Evolutionary conservation across 2,113 vertebrate genomes (phyloP), one percentile per base, ranked within the genome.

Genomic region (Phasianus colchicus): DNA sequence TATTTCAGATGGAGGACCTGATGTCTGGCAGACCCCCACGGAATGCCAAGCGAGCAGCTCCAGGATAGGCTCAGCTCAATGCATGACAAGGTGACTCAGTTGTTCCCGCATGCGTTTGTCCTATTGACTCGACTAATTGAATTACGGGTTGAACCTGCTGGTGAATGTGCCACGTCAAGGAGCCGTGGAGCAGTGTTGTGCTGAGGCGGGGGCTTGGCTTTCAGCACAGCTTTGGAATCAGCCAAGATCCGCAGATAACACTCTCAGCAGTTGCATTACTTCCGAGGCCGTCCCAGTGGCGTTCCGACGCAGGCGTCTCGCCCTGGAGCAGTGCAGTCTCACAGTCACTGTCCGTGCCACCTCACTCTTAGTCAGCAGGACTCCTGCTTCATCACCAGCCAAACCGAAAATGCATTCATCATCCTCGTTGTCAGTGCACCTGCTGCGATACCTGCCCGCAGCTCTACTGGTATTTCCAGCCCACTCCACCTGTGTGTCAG

Each of bases 381-480:
- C 38, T 88, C 22, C 3, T 36, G 61, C 65, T 92, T 90, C 72
- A 61, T 83, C 88, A 65, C 52, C 30, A 57, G 67, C 65, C 76
- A 72, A 89, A 81, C 85, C 67, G 60, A 88, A 71, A 78, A 75
- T 2, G 1, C 29, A 79, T 61, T 90, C 30, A 2, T 89, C 85
- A 6, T 79, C 79, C 20, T 73, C 42, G 27, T 43, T 30, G 22
- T 77, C 76, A 74, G 52, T 77, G 67, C 76, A 72, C 82, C 57
- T 91, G 82, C 86, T 82, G 80, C 0, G 1, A 50, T 43, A 47
- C 54, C 5, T 43, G 13, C 70, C 82, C 76, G 50, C 90, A 72
- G 80, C 40, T 72, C 91, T 22, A 55, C 95, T 34, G 14, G 89
- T 74, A 83, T 91, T 95, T 95, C 91, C 83, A 93, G 93, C 60